phyloP scores from a whole-genome alignment of 2,797 vertebrate genomes.

The Okamejei kenojei region DNA sequence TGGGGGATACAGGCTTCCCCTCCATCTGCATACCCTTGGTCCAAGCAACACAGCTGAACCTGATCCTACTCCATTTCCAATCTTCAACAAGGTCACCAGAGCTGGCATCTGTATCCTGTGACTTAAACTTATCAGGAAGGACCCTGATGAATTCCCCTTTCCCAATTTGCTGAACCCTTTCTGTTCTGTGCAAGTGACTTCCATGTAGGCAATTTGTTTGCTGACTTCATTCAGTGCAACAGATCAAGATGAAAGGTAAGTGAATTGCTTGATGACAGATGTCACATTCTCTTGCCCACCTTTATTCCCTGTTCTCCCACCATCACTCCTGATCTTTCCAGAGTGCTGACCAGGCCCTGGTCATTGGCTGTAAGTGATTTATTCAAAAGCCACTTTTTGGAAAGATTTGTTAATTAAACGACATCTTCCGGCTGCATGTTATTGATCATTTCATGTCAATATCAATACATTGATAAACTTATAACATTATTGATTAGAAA shows the following conservation, averaged over 20 bases:
- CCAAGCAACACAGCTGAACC: not conserved
- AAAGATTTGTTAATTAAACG: not conserved
- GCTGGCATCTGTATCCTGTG: too few species aligned
- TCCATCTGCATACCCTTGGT: not conserved
- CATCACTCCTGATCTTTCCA: not conserved
- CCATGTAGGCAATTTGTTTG: not conserved
- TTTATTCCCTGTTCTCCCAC: not conserved
- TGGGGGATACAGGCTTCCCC: too few species aligned
- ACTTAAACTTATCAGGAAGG: not conserved
- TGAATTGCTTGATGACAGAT: not conserved
- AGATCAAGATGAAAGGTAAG: not conserved
- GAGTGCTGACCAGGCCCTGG: not conserved
- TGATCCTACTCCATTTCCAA: not conserved
- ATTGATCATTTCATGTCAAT: not conserved
- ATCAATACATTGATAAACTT: not conserved
- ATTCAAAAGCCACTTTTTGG: not conserved
- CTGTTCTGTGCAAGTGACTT: not conserved
- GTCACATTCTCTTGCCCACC: not conserved
- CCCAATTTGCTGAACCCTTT: not conserved
- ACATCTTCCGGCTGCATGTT: not conserved
- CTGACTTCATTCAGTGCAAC: not conserved
- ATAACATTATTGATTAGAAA: not conserved
- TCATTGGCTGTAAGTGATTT: not conserved
- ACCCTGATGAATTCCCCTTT: not conserved
- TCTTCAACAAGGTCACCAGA: too few species aligned